These are phyloP conservation scores for Zaprionus inermis DNA, from an alignment of 1,140 invertebrate species.

Conservation along the genomic window DNA sequence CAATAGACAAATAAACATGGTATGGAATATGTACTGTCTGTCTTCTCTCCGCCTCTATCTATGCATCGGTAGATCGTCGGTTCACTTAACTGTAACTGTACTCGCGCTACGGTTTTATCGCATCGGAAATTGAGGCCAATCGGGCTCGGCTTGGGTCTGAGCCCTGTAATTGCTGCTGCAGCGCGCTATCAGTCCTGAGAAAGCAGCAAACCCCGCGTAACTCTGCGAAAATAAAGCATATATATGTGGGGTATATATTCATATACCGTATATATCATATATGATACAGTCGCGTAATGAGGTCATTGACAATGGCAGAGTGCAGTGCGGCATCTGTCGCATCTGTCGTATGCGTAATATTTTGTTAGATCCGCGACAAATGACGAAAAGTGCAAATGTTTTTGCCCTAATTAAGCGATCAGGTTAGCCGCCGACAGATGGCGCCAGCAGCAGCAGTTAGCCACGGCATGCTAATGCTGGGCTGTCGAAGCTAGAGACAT, in stretches of 20 bases:
- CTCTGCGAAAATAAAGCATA: constrained; percentile 38
- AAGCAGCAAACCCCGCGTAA: neutral
- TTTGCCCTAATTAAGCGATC: constrained; percentile 11
- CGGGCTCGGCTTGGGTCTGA: constrained; percentile 13
- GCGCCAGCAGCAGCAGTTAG: constrained; percentile 36
- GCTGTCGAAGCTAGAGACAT: too few species aligned
- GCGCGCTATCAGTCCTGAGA: neutral
- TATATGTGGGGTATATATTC: constrained; percentile 3
- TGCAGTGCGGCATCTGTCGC: constrained; percentile 1
- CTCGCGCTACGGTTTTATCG: constrained; percentile 59
- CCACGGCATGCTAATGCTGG: constrained; percentile 26
- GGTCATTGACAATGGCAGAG: constrained; percentile 54
- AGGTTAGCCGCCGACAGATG: constrained; percentile 10
- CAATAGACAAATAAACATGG: constrained; percentile 1
- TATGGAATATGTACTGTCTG: neutral
- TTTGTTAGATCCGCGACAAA: neutral
- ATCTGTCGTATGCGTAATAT: constrained; percentile 57
- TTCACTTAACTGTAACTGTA: constrained; percentile 7
- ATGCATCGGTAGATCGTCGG: neutral
- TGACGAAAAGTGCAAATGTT: constrained; percentile 6
- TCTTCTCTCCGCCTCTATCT: neutral
- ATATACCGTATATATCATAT: neutral
- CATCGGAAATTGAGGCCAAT: constrained; percentile 77
- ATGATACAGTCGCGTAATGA: constrained; percentile 17
- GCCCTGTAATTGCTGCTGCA: neutral